phyloP scores from a whole-genome alignment of 2,113 vertebrate species.

The Atlantisia rogersi region DNA sequence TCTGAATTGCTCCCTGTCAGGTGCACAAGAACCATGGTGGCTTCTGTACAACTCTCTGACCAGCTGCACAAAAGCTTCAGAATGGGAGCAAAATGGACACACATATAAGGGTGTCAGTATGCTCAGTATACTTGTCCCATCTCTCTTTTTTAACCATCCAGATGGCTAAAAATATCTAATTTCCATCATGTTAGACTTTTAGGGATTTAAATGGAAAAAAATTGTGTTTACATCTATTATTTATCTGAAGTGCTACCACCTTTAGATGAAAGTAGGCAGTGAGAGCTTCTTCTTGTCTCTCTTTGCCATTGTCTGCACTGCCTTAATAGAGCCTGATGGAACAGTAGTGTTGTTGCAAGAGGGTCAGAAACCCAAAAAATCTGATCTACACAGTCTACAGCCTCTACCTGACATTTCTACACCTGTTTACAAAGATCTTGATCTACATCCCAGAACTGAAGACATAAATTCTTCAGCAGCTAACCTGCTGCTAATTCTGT shows the following conservation, averaged over 20 bases:
- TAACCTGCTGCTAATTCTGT: neutral
- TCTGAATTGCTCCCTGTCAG: neutral
- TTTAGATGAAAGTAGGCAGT: neutral
- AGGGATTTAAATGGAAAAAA: neutral
- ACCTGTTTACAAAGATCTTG: neutral
- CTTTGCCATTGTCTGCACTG: neutral
- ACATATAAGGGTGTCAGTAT: neutral
- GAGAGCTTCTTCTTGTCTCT: neutral
- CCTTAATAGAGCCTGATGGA: neutral
- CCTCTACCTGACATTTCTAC: neutral
- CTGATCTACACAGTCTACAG: rapidly evolving
- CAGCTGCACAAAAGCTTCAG: neutral
- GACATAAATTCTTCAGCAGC: neutral
- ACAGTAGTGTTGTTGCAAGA: neutral
- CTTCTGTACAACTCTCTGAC: rapidly evolving
- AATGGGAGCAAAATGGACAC: neutral
- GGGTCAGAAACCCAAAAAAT: neutral
- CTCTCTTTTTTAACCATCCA: neutral
- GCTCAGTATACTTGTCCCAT: neutral
- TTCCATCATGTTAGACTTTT: neutral
- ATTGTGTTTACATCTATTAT: neutral
- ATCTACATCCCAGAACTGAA: neutral
- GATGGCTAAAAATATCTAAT: neutral
- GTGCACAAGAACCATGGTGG: rapidly evolving
- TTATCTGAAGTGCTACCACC: neutral